Base-by-base conservation (phyloP, 1,140 invertebrate genomes). In the Asbolus verrucosus region DNA sequence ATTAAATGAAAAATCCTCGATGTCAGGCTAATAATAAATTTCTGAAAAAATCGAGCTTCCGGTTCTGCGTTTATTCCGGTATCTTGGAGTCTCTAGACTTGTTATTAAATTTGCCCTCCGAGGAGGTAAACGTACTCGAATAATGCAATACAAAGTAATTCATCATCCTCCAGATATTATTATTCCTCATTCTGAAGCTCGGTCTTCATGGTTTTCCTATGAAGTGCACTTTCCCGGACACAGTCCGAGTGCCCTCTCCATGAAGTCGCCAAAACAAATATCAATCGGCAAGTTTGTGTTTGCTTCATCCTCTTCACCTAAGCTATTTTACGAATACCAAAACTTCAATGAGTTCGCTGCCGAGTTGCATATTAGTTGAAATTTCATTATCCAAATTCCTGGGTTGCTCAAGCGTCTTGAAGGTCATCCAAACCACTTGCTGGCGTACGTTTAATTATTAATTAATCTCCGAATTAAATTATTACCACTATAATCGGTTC, bases 351-450 rank as follows among this genome's bases (percentile, higher is more conserved):
- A 60, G 43, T 18, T 31, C 30, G 54, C 62, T 60, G 38, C 70
- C n/a, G 27, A 38, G 36, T 62, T 62, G 36, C 59, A 62, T 60
- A 66, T 68, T 69, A 67, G 59, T 46, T 33, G 72, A 73, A 73
- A 73, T 73, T 73, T 73, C 72, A 73, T 73, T 73, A 73, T 18
- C 65, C 9, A 63, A 68, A 70, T 67, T 63, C 72, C 72, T 15
- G 18, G 30, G 13, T 60, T 11, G 43, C 8, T 67, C 27, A 50
- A 67, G 43, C 69, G 36, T 71, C 69, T 71, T 71, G 63, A 67
- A 71, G 69, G 69, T 71, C 69, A 71, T 71, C 59, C 13, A 71
- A 66, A 67, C 69, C 69, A 67, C 69, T 71, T 62, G 50, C 63
- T 24, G 27, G 54, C 38, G 69, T 5, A 46, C 33, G 30, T 71